phyloP scores from a whole-genome alignment of 1,140 invertebrate species.

The Drosophila neocordata region DNA sequence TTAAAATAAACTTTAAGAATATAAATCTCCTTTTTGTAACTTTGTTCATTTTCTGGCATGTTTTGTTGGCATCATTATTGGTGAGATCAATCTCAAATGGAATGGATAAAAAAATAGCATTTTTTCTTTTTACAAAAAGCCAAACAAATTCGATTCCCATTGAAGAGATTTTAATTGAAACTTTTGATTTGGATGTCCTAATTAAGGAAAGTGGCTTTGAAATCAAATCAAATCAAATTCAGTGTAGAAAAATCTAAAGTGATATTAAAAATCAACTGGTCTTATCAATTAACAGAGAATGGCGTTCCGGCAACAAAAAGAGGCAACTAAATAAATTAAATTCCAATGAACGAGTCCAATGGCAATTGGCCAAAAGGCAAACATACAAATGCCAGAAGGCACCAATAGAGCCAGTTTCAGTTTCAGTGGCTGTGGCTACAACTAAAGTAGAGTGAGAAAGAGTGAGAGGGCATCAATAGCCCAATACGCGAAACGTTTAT shows the following conservation, averaged over 20 bases:
- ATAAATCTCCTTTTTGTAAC: background rate
- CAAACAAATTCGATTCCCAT: background rate
- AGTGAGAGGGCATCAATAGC: slow-evolving; percentile 45
- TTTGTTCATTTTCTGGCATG: background rate
- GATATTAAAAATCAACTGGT: slow-evolving; percentile 57
- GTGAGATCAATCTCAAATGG: background rate
- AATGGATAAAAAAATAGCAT: background rate
- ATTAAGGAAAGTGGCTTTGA: slow-evolving; percentile 44
- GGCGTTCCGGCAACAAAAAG: slow-evolving; percentile 38
- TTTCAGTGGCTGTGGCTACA: too few relatives aligned
- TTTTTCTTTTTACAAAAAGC: background rate
- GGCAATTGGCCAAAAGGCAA: slow-evolving; percentile 53
- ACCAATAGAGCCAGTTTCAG: slow-evolving; percentile 12
- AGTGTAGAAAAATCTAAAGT: slow-evolving; percentile 42
- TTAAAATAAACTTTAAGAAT: background rate
- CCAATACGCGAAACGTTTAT: slow-evolving; percentile 49
- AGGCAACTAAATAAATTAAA: slow-evolving; percentile 63
- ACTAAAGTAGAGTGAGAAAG: background rate
- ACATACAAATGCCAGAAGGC: slow-evolving; percentile 51
- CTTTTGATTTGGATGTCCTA: slow-evolving; percentile 27
- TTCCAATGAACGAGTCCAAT: slow-evolving; percentile 30
- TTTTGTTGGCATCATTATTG: background rate
- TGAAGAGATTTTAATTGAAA: background rate
- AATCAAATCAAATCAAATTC: slow-evolving; percentile 34
- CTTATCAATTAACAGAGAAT: slow-evolving; percentile 49